Percentiles rank a stretch among this genome's conserved stretches.
phyloP scores from a whole-genome alignment of 2,113 vertebrate genomes.

The Scomber japonicus region DNA sequence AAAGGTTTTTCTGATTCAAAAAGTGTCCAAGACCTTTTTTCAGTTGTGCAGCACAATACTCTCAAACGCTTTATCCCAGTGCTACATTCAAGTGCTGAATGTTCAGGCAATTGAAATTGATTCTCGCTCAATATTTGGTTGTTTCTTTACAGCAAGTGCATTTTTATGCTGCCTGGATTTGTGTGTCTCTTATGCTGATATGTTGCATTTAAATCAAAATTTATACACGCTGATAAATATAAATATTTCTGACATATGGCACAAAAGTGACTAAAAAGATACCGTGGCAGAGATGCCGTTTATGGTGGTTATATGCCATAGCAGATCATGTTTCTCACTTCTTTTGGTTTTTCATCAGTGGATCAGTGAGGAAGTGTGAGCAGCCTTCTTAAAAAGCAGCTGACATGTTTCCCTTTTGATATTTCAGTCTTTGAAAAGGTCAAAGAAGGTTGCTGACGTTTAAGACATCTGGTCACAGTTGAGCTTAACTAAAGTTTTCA shows the following conservation, averaged over 20 bases:
- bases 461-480: not conserved
- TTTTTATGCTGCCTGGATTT: not conserved
- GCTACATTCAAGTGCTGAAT: not conserved
- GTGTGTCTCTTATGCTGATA: not conserved
- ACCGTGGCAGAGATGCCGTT: not conserved
- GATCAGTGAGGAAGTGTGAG: not conserved
- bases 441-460: not conserved
- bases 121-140: constrained; percentile 2
- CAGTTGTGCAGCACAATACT: no score
- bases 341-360: not conserved
- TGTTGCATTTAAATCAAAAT: constrained; percentile 4
- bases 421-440: constrained; percentile 7
- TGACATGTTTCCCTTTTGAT: not conserved
- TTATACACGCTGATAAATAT: not conserved
- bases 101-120: constrained; percentile 7
- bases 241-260: not conserved
- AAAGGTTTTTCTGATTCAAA: constrained; percentile 51
- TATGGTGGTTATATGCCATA: not conserved
- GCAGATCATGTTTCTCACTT: not conserved
- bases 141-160: not conserved
- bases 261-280: no score
- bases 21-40: not conserved
- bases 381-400: not conserved
- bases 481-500: constrained; percentile 8
- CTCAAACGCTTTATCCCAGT: not conserved